Percentiles rank a stretch among this genome's conserved stretches.
Evolutionary conservation across 2,113 vertebrate species (phyloP).

Genomic region (Dinomys branickii): DNA sequence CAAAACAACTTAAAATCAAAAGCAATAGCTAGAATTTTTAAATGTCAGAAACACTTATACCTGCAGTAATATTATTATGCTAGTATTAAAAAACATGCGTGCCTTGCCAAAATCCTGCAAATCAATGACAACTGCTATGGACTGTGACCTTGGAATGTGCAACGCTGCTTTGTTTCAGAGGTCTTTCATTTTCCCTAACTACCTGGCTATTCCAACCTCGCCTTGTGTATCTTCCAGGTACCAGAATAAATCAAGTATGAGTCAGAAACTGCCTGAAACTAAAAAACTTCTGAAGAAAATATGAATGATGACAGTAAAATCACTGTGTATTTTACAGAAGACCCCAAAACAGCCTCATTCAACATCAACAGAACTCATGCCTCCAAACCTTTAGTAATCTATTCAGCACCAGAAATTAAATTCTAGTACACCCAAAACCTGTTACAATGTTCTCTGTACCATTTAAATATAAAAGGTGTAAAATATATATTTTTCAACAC

Average conservation of each 20-base stretch:
- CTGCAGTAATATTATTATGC: too few relatives aligned
- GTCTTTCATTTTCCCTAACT: neutral
- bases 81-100: neutral
- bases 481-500: neutral
- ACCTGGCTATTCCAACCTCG: neutral
- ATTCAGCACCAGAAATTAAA: neutral
- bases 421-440: neutral
- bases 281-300: neutral
- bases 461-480: neutral
- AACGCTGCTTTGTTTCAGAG: rapidly evolving
- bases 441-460: neutral
- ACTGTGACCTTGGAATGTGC: neutral
- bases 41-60: neutral
- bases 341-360: neutral
- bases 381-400: neutral
- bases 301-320: neutral
- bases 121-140: too few relatives aligned
- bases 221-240: neutral
- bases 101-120: neutral
- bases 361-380: neutral
- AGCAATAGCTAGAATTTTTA: neutral
- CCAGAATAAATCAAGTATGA: neutral
- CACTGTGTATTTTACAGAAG: neutral
- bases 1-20: neutral
- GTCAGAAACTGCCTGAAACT: neutral